Evolutionary conservation across 2,888 invertebrate species (phyloP), one percentile per base, ranked within the genome.

Genomic region (Tenthredo livida): DNA sequence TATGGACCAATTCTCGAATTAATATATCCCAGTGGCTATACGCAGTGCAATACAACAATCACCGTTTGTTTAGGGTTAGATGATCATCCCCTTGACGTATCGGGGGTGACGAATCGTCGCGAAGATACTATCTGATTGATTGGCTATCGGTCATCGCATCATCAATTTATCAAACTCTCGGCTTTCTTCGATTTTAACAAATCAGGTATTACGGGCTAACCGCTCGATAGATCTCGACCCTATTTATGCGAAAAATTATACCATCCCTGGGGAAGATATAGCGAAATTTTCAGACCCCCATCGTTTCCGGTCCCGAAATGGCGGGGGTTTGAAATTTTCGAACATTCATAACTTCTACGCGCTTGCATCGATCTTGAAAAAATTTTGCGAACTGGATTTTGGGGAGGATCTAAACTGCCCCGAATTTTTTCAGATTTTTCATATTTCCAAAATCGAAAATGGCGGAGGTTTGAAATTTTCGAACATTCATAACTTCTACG

Each of bases 1-100:
- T 50, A 77, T 50, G 77, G 77, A 77, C 50, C 29, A 47, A 47
- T 50, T 77, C 33, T 40, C 25, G 77, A 77, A 77, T 77, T 47
- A 77, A 77, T 77, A 43, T 43, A 43, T 72, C 37, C 72, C 17
- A 33, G 2, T 72, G n/a, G 21, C 61, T 15, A 12, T 15, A 47
- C 47, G 3, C 12, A 29, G 25, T 61, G 25, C 12, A 7, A 9
- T 21, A 6, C 25, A n/a, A 40, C 72, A 33, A 33, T 72, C 37
- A 17, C 17, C 72, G 72, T 72, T 72, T 72, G 37, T 40, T 72
- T 37, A 72, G 72, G 72, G 72, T 72, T 72, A 72, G 40, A 72
- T 5, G 40, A 72, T 15, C 40, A 72, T 61, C n/a, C 40, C 72
- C n/a, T 33, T 9, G 40, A 72, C 17, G 6, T n/a, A 17, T 40